A percentile compares a stretch with the other conserved stretches of the same genome.
phyloP scores from a whole-genome alignment of 1,140 invertebrate genomes.

The Platorchestia sp. region DNA sequence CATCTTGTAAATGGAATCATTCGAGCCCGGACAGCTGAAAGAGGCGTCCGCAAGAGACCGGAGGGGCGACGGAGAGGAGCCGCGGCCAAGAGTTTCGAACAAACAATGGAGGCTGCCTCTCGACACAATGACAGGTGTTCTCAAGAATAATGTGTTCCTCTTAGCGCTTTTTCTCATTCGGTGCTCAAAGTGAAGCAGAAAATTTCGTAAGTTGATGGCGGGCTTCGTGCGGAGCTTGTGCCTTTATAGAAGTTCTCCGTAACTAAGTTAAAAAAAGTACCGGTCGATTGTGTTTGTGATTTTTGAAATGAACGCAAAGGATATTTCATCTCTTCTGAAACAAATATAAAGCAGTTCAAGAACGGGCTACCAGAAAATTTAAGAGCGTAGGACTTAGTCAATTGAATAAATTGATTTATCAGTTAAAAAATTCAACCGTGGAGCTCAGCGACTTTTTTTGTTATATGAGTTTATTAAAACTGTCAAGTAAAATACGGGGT shows the following conservation, averaged over 20 bases:
- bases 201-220: constrained; percentile 6
- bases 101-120: constrained; percentile 20
- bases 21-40: constrained; percentile 41
- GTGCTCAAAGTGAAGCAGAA: not conserved
- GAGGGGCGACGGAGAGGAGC: not conserved
- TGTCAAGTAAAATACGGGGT: too few relatives aligned
- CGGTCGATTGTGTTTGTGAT: not conserved
- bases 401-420: not conserved
- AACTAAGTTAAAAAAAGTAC: not conserved
- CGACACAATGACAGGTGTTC: constrained; percentile 43
- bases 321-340: not conserved
- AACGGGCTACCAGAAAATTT: too few relatives aligned
- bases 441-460: too few relatives aligned
- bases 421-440: too few relatives aligned
- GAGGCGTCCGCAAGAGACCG: constrained; percentile 13
- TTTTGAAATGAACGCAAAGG: not conserved
- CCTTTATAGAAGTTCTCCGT: not conserved
- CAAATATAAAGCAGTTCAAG: not conserved
- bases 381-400: too few relatives aligned
- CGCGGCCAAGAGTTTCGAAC: not conserved
- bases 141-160: constrained; percentile 33
- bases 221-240: not conserved
- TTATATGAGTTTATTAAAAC: too few relatives aligned
- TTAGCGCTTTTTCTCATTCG: constrained; percentile 28
- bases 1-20: constrained; percentile 55